Evolutionary conservation across 2,113 vertebrate species (phyloP).

Genomic region (Eclectus roratus): DNA sequence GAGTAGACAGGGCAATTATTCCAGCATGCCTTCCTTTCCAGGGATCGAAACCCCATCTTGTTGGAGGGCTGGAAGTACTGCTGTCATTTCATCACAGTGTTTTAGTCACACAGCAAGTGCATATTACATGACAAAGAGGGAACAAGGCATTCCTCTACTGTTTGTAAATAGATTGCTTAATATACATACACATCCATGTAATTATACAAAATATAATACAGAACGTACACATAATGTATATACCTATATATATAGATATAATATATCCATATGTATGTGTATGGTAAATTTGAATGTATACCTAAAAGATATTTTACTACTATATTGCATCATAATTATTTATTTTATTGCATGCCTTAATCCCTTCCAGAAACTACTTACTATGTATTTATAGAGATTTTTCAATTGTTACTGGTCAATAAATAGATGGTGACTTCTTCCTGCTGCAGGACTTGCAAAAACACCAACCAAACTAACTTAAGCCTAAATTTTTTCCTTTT

Average conservation of each 20-base stretch:
- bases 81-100: neutral
- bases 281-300: neutral
- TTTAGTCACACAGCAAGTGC: neutral
- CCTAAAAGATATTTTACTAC: neutral
- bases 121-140: neutral
- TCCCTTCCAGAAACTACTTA: neutral
- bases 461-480: neutral
- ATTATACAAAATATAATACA: neutral
- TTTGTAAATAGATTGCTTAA: neutral
- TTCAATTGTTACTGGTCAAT: neutral
- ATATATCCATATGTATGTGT: neutral
- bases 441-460: neutral
- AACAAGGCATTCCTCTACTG: neutral
- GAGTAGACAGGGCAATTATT: neutral
- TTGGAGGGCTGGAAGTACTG: neutral
- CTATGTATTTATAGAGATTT: neutral
- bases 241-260: neutral
- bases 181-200: too few relatives aligned
- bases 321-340: too few relatives aligned
- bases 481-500: neutral
- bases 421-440: neutral
- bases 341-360: neutral
- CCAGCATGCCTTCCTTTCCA: neutral
- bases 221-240: neutral
- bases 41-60: neutral